Evolutionary conservation across 2,888 invertebrate genomes (phyloP), one percentile per base, ranked within the genome.

Genomic region (Eupithecia vulgata): DNA sequence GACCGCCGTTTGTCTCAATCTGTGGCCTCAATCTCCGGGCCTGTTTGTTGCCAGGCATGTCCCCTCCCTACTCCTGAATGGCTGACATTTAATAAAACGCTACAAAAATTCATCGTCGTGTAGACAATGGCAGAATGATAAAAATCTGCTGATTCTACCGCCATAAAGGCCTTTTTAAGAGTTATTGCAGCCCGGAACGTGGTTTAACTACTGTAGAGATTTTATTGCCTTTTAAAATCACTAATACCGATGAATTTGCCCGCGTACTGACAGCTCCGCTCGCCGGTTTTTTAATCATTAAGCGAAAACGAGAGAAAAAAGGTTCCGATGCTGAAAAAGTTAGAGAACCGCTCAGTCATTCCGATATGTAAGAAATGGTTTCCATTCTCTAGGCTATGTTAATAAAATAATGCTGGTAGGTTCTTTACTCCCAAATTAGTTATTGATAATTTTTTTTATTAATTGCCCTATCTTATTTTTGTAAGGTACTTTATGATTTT

Each of bases 21-120:
- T 12, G 17, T 17, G n/a, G n/a, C 10, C 10, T 21, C 21, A 48
- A 10, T 48, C n/a, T 12, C 25, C 25, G 21, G 21, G 52, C 21
- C 52, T 12, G 52, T 5, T 4, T 12, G 25, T 57, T 21, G 5
- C 57, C 13, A 48, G 34, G 8, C 13, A 15, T 42, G 17, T 59
- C 72, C 67, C 76, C 70, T 62, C 73, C 10, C 77, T 76, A 76
- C 42, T 67, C n/a, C 65, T n/a, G 66, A 65, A 57, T 37, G 68
- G 68, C 52, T 71, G 72, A 75, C 71, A 72, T 76, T 76, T 76
- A 78, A 76, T 78, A 78, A 79, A 79, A 74, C 70, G 70, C 67
- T 76, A 72, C 34, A 74, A 75, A 79, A 75, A 74, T 71, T 67
- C 79, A 74, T 74, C 71, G 73, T 69, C 74, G 70, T 78, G 72